phyloP scores from a whole-genome alignment of 30 jellyfish, hydroid and myxozoan species.

The Mastigias papua region DNA sequence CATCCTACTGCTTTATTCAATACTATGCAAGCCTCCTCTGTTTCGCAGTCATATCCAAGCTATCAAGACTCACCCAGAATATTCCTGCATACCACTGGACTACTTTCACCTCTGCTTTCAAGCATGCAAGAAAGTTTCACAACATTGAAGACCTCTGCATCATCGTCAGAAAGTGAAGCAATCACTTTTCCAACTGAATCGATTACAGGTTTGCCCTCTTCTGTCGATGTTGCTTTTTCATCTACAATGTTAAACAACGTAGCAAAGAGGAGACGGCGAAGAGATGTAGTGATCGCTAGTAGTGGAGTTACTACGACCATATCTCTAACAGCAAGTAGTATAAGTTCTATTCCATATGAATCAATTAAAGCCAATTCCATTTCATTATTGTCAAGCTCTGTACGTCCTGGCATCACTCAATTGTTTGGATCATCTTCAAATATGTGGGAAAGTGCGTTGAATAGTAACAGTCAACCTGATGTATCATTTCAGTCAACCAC shows the following conservation, averaged over 20 bases:
- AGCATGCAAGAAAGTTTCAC: background rate
- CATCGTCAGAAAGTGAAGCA: background rate
- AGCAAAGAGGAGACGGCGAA: conserved; percentile 1
- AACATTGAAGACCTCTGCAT: background rate
- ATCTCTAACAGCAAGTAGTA: background rate
- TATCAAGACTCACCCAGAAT: background rate
- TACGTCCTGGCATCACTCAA: background rate
- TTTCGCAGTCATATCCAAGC: background rate
- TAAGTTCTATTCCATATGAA: background rate
- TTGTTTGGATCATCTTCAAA: background rate
- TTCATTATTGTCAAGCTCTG: background rate
- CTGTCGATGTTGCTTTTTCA: background rate
- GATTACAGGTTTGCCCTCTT: background rate
- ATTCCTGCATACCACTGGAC: background rate
- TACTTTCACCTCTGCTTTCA: background rate
- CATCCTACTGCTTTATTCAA: background rate
- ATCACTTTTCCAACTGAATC: background rate
- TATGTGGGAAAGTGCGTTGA: background rate
- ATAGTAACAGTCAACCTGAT: background rate
- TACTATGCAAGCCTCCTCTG: background rate
- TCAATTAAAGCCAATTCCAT: background rate
- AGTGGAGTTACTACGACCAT: background rate
- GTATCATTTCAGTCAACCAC: background rate
- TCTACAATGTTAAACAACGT: background rate
- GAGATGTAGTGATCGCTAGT: background rate